A percentile compares a stretch with the other conserved stretches of the same genome.
phyloP scores from a whole-genome alignment of 1,140 invertebrate genomes.

The Dendroctonus valens region DNA sequence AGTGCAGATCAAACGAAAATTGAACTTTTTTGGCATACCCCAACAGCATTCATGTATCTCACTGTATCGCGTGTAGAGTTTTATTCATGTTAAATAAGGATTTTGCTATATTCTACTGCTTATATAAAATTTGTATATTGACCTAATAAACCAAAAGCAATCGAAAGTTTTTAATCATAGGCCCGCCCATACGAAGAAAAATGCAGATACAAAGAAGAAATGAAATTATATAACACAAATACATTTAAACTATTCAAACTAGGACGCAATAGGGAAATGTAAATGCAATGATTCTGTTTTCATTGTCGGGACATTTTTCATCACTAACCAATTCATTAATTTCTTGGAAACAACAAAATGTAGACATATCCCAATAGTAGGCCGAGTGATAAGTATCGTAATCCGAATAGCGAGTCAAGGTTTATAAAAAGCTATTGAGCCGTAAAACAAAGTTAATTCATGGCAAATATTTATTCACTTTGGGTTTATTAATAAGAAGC shows the following conservation, averaged over 20 bases:
- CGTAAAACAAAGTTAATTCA: slow-evolving; percentile 14
- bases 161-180: too few relatives aligned
- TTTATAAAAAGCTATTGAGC: slow-evolving; percentile 2
- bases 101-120: too few relatives aligned
- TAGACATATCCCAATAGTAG: not conserved
- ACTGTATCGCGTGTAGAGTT: too few relatives aligned
- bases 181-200: too few relatives aligned
- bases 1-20: too few relatives aligned
- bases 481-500: not conserved
- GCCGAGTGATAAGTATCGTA: slow-evolving; percentile 2
- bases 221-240: not conserved
- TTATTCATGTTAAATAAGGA: too few relatives aligned
- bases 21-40: too few relatives aligned
- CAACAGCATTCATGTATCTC: too few relatives aligned
- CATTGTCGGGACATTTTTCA: too few relatives aligned
- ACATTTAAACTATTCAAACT: not conserved
- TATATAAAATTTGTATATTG: too few relatives aligned
- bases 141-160: too few relatives aligned
- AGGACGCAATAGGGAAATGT: not conserved
- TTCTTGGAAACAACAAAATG: not conserved
- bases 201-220: not conserved
- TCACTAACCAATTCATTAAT: not conserved
- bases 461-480: slow-evolving; percentile 11
- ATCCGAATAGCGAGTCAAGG: slow-evolving; percentile 10
- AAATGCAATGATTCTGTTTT: too few relatives aligned